phyloP scores from a whole-genome alignment of 2,888 invertebrate species.

The Heteromurus nitidus region DNA sequence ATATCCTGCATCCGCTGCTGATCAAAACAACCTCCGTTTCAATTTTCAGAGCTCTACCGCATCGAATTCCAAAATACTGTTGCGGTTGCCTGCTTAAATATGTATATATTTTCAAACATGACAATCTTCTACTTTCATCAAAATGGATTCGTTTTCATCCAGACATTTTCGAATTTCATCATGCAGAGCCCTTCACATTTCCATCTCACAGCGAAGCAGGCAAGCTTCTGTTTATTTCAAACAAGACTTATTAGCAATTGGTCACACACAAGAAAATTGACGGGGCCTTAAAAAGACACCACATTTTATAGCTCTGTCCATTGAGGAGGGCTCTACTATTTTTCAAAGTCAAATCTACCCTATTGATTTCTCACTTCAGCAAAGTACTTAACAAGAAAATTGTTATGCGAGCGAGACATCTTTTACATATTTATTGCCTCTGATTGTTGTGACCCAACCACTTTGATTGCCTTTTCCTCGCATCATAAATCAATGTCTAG shows the following conservation, averaged over 20 bases:
- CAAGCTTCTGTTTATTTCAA: too few relatives aligned
- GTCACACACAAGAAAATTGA: neutral
- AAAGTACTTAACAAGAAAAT: neutral
- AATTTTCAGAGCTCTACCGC: conserved; percentile 50
- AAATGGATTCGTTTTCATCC: too few relatives aligned
- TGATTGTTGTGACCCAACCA: neutral
- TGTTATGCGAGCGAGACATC: neutral
- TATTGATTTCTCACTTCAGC: neutral
- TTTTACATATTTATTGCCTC: conserved; percentile 7
- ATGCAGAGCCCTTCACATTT: too few relatives aligned
- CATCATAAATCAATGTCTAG: conserved; percentile 58
- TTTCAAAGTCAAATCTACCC: neutral
- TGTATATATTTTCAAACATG: neutral
- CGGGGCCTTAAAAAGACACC: neutral
- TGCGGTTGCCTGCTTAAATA: neutral
- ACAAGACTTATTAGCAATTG: conserved; percentile 1
- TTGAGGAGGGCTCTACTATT: too few relatives aligned
- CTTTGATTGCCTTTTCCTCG: neutral
- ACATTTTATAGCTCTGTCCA: neutral
- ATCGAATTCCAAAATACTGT: too few relatives aligned
- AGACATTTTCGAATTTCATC: too few relatives aligned
- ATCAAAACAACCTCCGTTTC: too few relatives aligned
- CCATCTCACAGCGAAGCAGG: too few relatives aligned
- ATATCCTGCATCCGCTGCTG: too few relatives aligned
- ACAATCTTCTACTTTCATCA: conserved; percentile 52